Evolutionary conservation across 2,888 invertebrate species (phyloP).

Genomic region (Hipparchia semele): DNA sequence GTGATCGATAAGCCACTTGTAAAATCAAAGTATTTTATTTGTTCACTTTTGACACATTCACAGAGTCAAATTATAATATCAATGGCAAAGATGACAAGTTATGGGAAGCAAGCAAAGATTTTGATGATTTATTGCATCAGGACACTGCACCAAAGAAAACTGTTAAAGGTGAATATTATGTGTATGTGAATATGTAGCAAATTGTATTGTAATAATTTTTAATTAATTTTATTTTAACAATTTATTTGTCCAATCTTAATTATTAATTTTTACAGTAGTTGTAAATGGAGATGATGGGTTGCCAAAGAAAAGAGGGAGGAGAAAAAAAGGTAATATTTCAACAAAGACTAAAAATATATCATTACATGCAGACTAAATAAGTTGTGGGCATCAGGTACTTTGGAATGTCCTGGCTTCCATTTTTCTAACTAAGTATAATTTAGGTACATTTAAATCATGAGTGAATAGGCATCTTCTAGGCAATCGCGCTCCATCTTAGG

Average conservation of each 20-base stretch:
- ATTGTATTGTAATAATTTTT: background rate
- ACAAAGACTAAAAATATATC: no score
- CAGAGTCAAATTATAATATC: constrained; percentile 22
- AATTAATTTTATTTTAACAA: background rate
- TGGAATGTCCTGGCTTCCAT: no score
- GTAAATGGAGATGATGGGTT: constrained; percentile 45
- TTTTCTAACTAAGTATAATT: no score
- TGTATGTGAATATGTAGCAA: background rate
- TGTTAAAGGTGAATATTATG: constrained; percentile 19
- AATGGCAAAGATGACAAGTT: constrained; percentile 7
- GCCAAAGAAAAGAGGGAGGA: constrained; percentile 67
- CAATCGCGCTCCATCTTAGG: no score
- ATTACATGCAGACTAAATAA: no score
- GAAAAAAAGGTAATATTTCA: constrained; percentile 58
- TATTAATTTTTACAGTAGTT: constrained; percentile 43
- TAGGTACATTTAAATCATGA: no score
- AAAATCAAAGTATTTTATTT: background rate
- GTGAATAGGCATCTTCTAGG: no score
- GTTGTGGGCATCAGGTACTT: no score
- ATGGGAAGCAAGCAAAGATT: constrained; percentile 2
- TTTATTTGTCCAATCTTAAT: background rate
- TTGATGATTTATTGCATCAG: constrained; percentile 1
- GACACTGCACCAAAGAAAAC: background rate
- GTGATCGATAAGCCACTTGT: no score
- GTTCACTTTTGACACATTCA: background rate